Evolutionary conservation across 37 sponge, comb jelly and placozoan species (phyloP).

Genomic region (Axinella damicornis): DNA sequence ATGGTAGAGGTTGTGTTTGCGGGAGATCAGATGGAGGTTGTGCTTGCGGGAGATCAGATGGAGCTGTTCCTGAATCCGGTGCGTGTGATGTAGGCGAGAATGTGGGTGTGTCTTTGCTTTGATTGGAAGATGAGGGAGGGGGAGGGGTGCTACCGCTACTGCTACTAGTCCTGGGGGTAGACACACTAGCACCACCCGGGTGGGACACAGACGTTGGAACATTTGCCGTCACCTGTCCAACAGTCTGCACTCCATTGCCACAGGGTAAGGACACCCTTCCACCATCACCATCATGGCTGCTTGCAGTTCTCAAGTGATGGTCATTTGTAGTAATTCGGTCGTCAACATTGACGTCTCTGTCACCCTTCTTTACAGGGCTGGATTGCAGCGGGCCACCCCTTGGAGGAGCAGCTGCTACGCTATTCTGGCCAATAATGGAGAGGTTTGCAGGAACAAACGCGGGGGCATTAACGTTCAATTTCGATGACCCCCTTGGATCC

Average conservation of each 20-base stretch:
- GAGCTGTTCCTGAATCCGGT: not conserved
- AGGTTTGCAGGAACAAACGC: constrained; percentile 42
- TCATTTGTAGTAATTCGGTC: no score
- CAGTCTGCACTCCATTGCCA: not conserved
- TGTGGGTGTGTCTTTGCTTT: not conserved
- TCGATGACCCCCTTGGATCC: not conserved
- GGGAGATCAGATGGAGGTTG: no score
- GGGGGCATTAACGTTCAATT: constrained; percentile 47
- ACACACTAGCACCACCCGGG: not conserved
- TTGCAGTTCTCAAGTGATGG: no score
- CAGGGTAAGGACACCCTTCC: not conserved
- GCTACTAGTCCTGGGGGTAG: not conserved
- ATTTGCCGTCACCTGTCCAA: not conserved
- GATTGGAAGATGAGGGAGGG: not conserved
- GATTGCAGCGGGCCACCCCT: no score
- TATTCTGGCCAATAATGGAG: not conserved
- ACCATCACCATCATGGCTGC: no score
- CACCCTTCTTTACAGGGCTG: not conserved
- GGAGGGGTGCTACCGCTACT: not conserved
- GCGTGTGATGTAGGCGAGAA: not conserved
- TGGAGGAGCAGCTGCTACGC: no score
- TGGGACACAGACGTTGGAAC: not conserved
- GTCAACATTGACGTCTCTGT: no score
- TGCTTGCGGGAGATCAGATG: not conserved
- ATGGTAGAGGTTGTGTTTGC: no score